These are phyloP conservation scores for Diadophis punctatus DNA, from an alignment of 2,113 vertebrate species.

Conservation along the genomic window DNA sequence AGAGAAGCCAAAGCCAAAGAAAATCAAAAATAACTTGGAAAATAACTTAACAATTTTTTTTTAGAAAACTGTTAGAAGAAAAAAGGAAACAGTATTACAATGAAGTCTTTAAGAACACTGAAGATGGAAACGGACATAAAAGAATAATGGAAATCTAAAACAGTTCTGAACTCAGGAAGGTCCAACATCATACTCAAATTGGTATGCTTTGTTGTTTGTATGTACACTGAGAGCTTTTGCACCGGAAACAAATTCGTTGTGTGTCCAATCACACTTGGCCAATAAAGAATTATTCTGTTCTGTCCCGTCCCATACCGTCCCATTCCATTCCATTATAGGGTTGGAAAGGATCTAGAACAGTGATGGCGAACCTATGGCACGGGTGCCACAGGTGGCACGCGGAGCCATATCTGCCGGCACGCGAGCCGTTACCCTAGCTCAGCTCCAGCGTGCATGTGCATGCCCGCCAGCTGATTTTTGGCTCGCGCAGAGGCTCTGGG, in stretches of 20 bases:
- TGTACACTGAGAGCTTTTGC: not conserved
- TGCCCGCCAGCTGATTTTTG: too few species aligned
- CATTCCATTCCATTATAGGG: not conserved
- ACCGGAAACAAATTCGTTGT: not conserved
- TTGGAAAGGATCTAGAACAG: not conserved
- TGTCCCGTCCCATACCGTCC: fast-evolving
- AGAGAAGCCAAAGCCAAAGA: not conserved
- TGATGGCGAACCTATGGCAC: too few species aligned
- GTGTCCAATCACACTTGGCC: not conserved
- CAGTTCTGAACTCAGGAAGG: not conserved
- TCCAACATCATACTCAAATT: not conserved
- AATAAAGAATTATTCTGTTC: not conserved
- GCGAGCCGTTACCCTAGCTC: too few species aligned
- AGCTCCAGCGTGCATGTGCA: too few species aligned
- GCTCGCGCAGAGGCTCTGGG: too few species aligned
- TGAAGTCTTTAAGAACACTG: not conserved
- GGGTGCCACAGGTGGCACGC: too few species aligned
- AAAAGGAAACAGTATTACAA: not conserved
- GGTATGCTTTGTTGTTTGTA: not conserved
- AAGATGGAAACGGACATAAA: not conserved
- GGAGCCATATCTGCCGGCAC: too few species aligned
- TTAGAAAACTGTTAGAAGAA: not conserved
- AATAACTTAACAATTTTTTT: not conserved
- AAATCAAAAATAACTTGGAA: not conserved
- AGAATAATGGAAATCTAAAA: not conserved